Evolutionary conservation across 2,113 vertebrate species (phyloP).

Genomic region (Centrocercus urophasianus): DNA sequence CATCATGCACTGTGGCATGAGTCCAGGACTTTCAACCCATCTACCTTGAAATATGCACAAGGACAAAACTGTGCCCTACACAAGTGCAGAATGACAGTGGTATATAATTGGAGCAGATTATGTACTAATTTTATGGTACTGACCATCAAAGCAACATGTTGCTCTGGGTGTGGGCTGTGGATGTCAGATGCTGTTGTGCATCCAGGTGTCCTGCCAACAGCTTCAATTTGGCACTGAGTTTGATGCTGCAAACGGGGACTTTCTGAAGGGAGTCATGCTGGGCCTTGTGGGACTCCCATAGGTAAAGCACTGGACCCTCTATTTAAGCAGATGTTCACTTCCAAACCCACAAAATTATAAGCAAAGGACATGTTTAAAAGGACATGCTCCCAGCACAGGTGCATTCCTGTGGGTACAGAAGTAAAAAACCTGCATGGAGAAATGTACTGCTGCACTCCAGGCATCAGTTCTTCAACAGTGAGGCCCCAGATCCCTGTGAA

Average conservation of each 20-base stretch:
- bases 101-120: rapidly evolving
- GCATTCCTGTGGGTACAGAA: neutral
- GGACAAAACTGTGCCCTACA: neutral
- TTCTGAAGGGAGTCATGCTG: rapidly evolving
- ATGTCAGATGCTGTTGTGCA: neutral
- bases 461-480: neutral
- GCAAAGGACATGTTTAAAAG: neutral
- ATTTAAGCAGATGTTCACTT: neutral
- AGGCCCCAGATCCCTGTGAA: neutral
- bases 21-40: neutral
- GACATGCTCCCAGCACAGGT: too few relatives aligned
- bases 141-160: rapidly evolving
- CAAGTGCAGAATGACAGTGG: neutral
- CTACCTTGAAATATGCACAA: rapidly evolving
- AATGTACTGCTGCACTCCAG: neutral
- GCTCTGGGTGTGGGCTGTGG: neutral
- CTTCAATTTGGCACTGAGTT: neutral
- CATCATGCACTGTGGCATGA: neutral
- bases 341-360: neutral
- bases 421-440: rapidly evolving
- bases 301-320: rapidly evolving
- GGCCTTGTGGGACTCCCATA: rapidly evolving
- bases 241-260: rapidly evolving
- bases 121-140: rapidly evolving
- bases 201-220: neutral